Evolutionary conservation across 2,888 invertebrate genomes (phyloP).

Genomic region (Acleris holmiana): DNA sequence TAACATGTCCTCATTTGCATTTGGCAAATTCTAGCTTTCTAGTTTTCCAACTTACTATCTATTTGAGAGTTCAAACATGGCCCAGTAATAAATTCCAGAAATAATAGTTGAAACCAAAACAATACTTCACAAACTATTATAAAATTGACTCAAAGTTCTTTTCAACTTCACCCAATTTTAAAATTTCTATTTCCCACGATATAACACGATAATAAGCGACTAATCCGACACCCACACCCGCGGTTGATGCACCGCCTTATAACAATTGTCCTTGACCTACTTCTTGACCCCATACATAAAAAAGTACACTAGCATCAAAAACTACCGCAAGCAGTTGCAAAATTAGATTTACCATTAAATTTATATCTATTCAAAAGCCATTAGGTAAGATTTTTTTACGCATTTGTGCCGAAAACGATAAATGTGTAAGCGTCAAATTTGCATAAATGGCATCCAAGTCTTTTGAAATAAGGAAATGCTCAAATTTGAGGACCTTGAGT

Average conservation of each 20-base stretch:
- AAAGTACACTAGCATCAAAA: conserved; percentile 56
- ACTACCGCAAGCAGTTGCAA: conserved; percentile 17
- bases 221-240: conserved; percentile 59
- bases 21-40: no score
- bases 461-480: no score
- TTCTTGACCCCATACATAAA: conserved; percentile 63
- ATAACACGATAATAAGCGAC: conserved; percentile 43
- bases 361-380: conserved; percentile 59
- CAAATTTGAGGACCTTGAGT: no score
- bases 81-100: no score
- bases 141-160: not conserved
- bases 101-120: no score
- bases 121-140: not conserved
- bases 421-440: no score
- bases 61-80: no score
- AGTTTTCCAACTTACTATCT: no score
- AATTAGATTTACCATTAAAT: not conserved
- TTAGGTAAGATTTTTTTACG: conserved; percentile 44
- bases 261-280: conserved; percentile 46
- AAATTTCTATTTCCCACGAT: conserved; percentile 55
- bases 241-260: conserved; percentile 45
- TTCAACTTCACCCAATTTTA: not conserved
- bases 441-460: no score
- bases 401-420: no score
- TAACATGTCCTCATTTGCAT: no score